These are phyloP conservation scores for Mylabris phalerata DNA, from an alignment of 1,140 invertebrate genomes.

Conservation along the genomic window DNA sequence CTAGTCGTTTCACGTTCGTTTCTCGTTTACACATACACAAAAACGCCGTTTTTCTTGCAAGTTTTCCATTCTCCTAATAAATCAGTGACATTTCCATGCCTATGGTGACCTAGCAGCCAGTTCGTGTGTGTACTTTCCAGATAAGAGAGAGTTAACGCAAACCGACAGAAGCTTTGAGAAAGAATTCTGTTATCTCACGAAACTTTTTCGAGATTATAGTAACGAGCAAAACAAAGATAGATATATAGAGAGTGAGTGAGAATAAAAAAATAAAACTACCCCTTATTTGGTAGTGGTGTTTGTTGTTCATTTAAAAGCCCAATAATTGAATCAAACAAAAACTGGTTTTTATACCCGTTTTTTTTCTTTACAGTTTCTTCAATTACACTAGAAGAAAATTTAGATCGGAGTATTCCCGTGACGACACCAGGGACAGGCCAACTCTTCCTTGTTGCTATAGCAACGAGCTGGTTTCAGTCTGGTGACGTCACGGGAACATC, in stretches of 20 bases:
- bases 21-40: too few species aligned
- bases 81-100: constrained; percentile 20
- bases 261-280: too few species aligned
- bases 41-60: too few species aligned
- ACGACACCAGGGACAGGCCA: constrained; percentile 19
- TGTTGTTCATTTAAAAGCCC: too few species aligned
- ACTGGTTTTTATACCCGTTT: too few species aligned
- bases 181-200: constrained; percentile 18
- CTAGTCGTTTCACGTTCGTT: too few species aligned
- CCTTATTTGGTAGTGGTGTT: too few species aligned
- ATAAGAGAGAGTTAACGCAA: constrained; percentile 15
- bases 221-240: too few species aligned
- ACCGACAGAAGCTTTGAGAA: constrained; percentile 20
- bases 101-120: constrained; percentile 2
- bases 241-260: not conserved
- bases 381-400: too few species aligned
- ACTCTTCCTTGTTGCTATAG: constrained; percentile 13
- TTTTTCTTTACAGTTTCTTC: too few species aligned
- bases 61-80: not conserved
- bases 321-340: too few species aligned
- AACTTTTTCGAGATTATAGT: not conserved
- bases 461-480: constrained; percentile 8
- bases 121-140: constrained; percentile 9
- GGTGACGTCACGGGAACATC: constrained; percentile 9
- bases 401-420: constrained; percentile 4